Percentiles rank a stretch among this genome's conserved stretches.
Conservation (phyloP, 2,113 vertebrate species). For the Rhea americana region DNA sequence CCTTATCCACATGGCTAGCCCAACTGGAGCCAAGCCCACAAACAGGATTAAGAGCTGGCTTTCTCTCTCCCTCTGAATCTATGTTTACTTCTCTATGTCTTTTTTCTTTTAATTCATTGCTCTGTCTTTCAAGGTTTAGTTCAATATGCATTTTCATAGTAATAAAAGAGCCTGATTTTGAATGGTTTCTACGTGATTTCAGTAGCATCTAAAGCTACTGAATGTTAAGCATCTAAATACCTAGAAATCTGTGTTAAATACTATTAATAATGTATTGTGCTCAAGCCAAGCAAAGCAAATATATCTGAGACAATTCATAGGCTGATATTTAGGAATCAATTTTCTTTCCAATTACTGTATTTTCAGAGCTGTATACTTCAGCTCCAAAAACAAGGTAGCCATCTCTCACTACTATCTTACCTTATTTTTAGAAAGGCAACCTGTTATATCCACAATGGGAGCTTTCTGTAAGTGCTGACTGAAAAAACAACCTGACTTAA, state of each 20-base stretch:
- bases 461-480: background rate
- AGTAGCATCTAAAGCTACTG: background rate
- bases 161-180: background rate
- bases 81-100: background rate
- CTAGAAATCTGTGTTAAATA: conserved; percentile 9
- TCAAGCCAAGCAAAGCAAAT: background rate
- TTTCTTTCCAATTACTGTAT: background rate
- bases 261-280: background rate
- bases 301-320: background rate
- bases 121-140: background rate
- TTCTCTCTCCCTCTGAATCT: background rate
- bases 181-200: background rate
- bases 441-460: background rate
- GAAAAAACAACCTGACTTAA: background rate
- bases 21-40: conserved; percentile 42
- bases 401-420: background rate
- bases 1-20: background rate
- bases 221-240: background rate
- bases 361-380: background rate
- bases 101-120: background rate
- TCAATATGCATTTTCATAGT: background rate
- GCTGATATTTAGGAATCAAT: background rate
- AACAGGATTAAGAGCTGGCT: conserved; percentile 18
- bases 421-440: conserved; percentile 8
- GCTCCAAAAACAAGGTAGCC: background rate